Evolutionary conservation across 2,797 vertebrate genomes (phyloP), one percentile per base, ranked within the genome.

Genomic region (Melanotaenia nigrans): DNA sequence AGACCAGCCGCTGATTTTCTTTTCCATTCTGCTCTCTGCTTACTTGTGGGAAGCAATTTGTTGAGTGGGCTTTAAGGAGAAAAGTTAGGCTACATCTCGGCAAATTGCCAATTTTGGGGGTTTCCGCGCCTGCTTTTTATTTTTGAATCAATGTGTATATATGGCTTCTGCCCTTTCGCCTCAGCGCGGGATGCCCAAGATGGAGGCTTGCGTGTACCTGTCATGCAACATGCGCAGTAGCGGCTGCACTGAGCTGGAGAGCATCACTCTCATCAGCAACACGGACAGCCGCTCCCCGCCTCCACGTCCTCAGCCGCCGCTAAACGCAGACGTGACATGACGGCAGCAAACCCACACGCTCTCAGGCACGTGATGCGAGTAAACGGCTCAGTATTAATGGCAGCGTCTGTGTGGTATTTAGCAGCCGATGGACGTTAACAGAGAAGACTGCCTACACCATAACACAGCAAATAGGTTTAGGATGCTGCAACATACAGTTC

Each of bases 201-300:
- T 94, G 93, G 94, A 91, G 91, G 91, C 89, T 93, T 84, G 87
- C 87, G 87, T 89, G 92, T 88, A 93, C 90, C 92, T 95, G 92
- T 91, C 92, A 93, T 94, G 89, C 89, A 94, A 90, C 85, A 93
- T 94, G 93, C 94, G 85, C 93, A 93, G 93, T 87, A 89, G 92
- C 55, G 83, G 83, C 85, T 80, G 88, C 86, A 72, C 85, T 71
- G 75, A 85, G 85, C 79, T 58, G 69, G 74, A 74, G 78, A 65
- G 85, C 88, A 65, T 86, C 83, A 62, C 74, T 78, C 76, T 61
- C 87, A 84, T 84, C 85, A 91, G 88, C 88, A 88, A 57, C 87
- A 72, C 76, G 78, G 89, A 88, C 88, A 88, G 72, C 79, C 72
- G 78, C 89, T 79, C 73, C 73, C 79, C 68, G 66, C 82, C 72